Evolutionary conservation across 2,113 vertebrate genomes (phyloP).

Genomic region (Rallus limicola): DNA sequence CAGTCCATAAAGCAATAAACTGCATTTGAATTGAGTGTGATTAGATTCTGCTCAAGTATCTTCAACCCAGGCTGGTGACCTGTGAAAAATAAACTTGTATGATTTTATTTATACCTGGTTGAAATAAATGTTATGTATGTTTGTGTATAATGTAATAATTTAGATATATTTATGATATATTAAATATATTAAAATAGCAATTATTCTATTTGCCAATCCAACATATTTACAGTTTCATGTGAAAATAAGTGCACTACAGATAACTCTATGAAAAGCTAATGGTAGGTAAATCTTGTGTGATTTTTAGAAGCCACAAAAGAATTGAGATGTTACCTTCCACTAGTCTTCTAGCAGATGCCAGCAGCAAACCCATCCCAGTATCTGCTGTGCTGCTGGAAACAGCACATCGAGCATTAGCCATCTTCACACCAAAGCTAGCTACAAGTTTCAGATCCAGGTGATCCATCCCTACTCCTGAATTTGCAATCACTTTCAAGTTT

Average conservation of each 20-base stretch:
- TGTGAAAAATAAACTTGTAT: neutral
- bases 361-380: slow-evolving; percentile 76
- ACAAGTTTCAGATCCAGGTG: slow-evolving; percentile 79
- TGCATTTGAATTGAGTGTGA: neutral
- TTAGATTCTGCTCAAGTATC: neutral
- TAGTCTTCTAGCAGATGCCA: slow-evolving; percentile 78
- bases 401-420: slow-evolving; percentile 70
- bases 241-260: neutral
- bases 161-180: neutral
- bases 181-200: neutral
- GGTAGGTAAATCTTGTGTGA: neutral
- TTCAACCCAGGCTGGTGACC: neutral
- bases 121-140: neutral
- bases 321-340: slow-evolving; percentile 69
- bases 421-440: slow-evolving; percentile 71
- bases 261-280: neutral
- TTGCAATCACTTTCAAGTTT: slow-evolving; percentile 75
- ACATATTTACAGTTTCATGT: neutral
- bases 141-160: neutral
- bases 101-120: neutral
- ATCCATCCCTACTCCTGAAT: slow-evolving; percentile 73
- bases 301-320: neutral
- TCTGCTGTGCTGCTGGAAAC: slow-evolving; percentile 78
- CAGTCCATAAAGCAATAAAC: neutral
- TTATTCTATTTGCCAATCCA: neutral